Conservation (phyloP, 2,888 invertebrate genomes). For the Lasioglossum morio region DNA sequence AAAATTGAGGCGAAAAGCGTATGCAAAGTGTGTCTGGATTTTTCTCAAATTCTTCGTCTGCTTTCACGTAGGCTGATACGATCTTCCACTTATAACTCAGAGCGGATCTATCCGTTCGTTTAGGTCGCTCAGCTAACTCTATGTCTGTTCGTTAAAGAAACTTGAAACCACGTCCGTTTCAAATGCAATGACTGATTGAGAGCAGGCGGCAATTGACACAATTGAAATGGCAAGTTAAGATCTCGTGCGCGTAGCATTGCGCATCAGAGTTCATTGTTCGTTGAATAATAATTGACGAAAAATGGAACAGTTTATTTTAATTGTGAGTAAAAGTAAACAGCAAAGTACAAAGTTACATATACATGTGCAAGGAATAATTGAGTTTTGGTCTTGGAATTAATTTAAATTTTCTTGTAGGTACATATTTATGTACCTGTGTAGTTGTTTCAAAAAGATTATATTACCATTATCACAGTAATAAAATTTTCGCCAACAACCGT, state of each 20-base stretch:
- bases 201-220: background rate
- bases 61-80: conserved; percentile 50
- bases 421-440: no score
- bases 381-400: no score
- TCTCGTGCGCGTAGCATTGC: background rate
- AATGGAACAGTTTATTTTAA: background rate
- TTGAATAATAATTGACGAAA: background rate
- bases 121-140: conserved; percentile 9
- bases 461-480: no score
- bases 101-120: conserved; percentile 29
- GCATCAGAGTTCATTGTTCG: background rate
- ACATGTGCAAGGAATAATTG: no score
- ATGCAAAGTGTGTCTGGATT: conserved; percentile 71
- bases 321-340: no score
- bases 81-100: conserved; percentile 50
- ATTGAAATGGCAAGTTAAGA: background rate
- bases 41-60: conserved; percentile 58
- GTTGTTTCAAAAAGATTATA: no score
- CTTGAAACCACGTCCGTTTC: background rate
- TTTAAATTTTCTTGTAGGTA: no score
- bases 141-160: conserved; percentile 4
- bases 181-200: background rate
- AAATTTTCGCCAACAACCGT: no score
- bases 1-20: conserved; percentile 70
- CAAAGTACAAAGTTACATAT: no score